Conservation (phyloP, 1,140 invertebrate species). For the Drosophila truncata region DNA sequence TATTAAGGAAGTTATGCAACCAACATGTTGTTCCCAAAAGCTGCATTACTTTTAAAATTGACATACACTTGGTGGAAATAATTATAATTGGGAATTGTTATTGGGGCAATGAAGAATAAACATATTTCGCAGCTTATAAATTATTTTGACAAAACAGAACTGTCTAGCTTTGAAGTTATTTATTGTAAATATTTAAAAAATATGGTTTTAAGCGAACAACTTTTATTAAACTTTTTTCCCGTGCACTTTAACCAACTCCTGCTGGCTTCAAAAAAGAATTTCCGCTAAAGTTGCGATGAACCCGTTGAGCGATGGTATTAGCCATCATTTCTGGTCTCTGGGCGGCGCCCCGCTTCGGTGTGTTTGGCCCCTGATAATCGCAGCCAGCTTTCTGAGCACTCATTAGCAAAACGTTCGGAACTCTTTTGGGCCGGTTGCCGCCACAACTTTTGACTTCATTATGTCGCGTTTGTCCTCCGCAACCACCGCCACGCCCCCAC, state of each 20-base stretch:
- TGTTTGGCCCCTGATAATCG: conserved; percentile 60
- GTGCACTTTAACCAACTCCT: background rate
- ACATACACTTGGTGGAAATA: background rate
- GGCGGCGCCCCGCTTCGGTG: conserved; percentile 3
- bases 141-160: too few relatives aligned
- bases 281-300: background rate
- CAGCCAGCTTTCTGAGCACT: conserved; percentile 69
- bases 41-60: conserved; percentile 9
- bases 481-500: conserved; percentile 1
- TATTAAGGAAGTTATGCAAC: conserved; percentile 46
- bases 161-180: too few relatives aligned
- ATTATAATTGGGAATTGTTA: background rate
- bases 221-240: background rate
- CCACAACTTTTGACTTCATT: conserved; percentile 80
- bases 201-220: background rate
- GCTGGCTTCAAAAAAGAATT: background rate
- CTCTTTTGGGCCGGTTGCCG: conserved; percentile 60
- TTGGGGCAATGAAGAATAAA: too few relatives aligned
- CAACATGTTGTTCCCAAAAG: conserved; percentile 38
- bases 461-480: conserved; percentile 62
- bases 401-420: conserved; percentile 81
- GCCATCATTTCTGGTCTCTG: conserved; percentile 13
- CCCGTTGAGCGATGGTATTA: conserved; percentile 23
- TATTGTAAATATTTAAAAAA: background rate
- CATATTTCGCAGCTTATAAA: too few relatives aligned